A percentile compares a stretch with the other conserved stretches of the same genome.
Evolutionary conservation across 1,140 invertebrate genomes (phyloP).

Genomic region (Colletes latitarsis): DNA sequence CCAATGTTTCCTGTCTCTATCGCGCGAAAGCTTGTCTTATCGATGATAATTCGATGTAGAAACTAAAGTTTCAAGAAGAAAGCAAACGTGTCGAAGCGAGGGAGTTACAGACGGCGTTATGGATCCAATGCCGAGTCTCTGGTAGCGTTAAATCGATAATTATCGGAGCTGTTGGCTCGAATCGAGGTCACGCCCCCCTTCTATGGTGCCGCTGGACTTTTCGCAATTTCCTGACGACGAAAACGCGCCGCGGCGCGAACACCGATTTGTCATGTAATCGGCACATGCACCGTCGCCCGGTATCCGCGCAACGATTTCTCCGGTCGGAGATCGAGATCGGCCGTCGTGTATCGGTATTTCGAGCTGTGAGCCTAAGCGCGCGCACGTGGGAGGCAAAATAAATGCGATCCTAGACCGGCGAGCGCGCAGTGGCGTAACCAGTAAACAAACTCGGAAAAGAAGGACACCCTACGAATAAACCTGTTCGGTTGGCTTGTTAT

Average conservation of each 20-base stretch:
- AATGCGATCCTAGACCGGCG: slow-evolving; percentile 15
- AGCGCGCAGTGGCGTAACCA: slow-evolving; percentile 56
- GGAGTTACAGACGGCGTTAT: neutral
- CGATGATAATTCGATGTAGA: too few relatives aligned
- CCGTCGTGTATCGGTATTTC: slow-evolving; percentile 4
- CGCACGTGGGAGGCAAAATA: slow-evolving; percentile 62
- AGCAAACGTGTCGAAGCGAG: too few relatives aligned
- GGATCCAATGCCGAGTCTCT: neutral
- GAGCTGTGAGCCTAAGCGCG: neutral
- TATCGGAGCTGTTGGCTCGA: neutral
- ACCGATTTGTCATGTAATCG: slow-evolving; percentile 42
- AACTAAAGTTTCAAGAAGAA: too few relatives aligned
- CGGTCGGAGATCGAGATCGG: neutral
- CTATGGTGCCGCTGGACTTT: neutral
- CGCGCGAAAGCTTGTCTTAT: too few relatives aligned
- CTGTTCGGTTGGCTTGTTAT: slow-evolving; percentile 54
- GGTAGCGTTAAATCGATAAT: neutral
- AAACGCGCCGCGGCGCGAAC: neutral
- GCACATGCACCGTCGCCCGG: neutral
- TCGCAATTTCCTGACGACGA: slow-evolving; percentile 5
- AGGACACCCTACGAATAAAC: slow-evolving; percentile 43
- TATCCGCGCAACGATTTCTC: slow-evolving; percentile 18
- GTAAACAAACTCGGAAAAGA: slow-evolving; percentile 54
- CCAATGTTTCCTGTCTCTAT: too few relatives aligned
- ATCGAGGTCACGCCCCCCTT: neutral